phyloP scores from a whole-genome alignment of 2,113 vertebrate species.

The Callopanchax toddi region DNA sequence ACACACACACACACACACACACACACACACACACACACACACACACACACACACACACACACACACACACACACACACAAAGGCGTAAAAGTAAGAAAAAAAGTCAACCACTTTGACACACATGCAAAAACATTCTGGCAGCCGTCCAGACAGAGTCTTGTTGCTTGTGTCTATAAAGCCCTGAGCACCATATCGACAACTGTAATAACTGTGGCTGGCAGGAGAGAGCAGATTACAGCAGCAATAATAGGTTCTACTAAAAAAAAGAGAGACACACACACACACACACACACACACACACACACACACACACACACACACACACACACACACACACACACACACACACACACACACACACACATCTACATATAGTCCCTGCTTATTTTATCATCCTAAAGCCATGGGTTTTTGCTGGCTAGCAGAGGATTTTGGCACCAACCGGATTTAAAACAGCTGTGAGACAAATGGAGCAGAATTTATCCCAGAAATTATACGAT shows the following conservation, averaged over 20 bases:
- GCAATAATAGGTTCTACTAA: slow-evolving; percentile 56
- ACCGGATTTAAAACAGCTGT: slow-evolving; percentile 57
- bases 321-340: slow-evolving; percentile 3
- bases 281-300: slow-evolving; percentile 8
- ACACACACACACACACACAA: neutral
- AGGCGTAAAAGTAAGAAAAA: slow-evolving; percentile 36
- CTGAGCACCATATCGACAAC: slow-evolving; percentile 71
- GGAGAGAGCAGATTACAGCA: slow-evolving; percentile 68
- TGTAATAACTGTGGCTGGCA: slow-evolving; percentile 75
- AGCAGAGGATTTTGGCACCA: slow-evolving; percentile 57
- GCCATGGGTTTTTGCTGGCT: slow-evolving; percentile 37
- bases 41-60: too few relatives aligned
- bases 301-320: slow-evolving; percentile 9
- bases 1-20: too few relatives aligned
- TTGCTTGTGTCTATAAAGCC: slow-evolving; percentile 72
- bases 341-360: too few relatives aligned
- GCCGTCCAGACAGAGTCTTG: slow-evolving; percentile 56
- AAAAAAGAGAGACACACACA: too few relatives aligned
- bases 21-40: too few relatives aligned
- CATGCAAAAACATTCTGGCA: slow-evolving; percentile 49
- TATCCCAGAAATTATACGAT: slow-evolving; percentile 49
- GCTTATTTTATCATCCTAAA: slow-evolving; percentile 22
- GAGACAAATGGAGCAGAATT: slow-evolving; percentile 57
- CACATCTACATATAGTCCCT: too few relatives aligned
- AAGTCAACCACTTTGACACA: slow-evolving; percentile 33